These are phyloP conservation scores for Drosophila eohydei DNA, from an alignment of 2,888 invertebrate species.

Conservation along the genomic window DNA sequence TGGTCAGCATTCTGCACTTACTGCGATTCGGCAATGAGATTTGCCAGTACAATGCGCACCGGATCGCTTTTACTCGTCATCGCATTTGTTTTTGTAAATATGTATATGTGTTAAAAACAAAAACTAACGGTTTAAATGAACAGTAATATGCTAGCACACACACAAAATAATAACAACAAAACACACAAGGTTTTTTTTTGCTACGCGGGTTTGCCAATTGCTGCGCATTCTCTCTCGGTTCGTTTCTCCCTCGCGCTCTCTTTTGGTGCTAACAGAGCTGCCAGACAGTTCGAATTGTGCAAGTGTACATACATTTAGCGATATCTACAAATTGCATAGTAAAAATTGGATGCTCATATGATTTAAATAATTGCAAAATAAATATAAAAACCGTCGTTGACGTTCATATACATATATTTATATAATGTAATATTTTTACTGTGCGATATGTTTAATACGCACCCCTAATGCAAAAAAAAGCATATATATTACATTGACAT, in stretches of 20 bases:
- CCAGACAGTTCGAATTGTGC: constrained; percentile 14
- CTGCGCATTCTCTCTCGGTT: constrained; percentile 21
- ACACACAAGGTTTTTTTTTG: constrained; percentile 2
- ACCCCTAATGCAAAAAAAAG: background rate
- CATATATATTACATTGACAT: background rate
- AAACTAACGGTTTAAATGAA: constrained; percentile 44
- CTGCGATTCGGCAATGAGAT: constrained; percentile 79
- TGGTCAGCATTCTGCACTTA: constrained; percentile 64
- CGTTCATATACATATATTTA: background rate
- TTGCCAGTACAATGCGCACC: constrained; percentile 69
- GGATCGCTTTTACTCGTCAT: constrained; percentile 66
- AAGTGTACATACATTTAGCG: background rate
- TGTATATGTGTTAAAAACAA: background rate
- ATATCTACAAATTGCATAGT: background rate
- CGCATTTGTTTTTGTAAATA: constrained; percentile 36
- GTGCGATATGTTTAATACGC: background rate
- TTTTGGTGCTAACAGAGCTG: constrained; percentile 20
- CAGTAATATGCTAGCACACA: constrained; percentile 29
- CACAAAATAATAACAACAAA: constrained; percentile 31
- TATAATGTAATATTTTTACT: background rate
- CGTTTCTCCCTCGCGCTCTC: background rate
- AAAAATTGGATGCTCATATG: background rate
- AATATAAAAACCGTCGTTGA: background rate
- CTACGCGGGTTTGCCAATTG: constrained; percentile 34
- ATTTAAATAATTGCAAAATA: background rate